Base-by-base conservation (phyloP, 1,140 invertebrate genomes). In the Scaptomyza pallida region DNA sequence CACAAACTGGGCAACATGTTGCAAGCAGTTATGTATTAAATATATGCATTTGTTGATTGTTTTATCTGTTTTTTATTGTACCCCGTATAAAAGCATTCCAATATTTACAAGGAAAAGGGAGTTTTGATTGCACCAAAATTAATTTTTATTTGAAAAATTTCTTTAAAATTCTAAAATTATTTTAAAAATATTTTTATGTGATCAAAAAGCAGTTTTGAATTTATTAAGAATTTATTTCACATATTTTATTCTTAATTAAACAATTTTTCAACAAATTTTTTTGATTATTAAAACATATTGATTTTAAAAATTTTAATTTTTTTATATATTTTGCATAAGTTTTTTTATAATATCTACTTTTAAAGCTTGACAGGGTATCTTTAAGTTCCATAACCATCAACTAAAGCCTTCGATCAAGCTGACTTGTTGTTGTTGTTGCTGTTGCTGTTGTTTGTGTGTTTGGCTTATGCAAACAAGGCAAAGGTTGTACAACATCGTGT, bases 401-500 rank as follows among this genome's bases (percentile, higher is more conserved):
- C n/a, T n/a, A n/a, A 3, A n/a, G n/a, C 12, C n/a, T 37, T n/a
- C n/a, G 33, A 37, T 37, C 10, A 35, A 35, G 33, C n/a, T 12
- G 12, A 12, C 12, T n/a, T 37, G 12, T 37, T 37, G 2, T 35
- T 55, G 33, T 43, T 9, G 19, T 21, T 54, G 33, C 21, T 9
- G 26, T 21, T 54, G 50, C 13, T 51, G 41, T 54, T 54, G 16
- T n/a, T 23, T 44, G 21, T 54, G 13, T 44, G 40, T 57, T 54
- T 40, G 44, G 35, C 78, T 82, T 89, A 79, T 88, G 85, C 83
- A 89, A 89, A 89, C 83, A 83, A 82, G 72, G 40, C 59, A 54
- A 62, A 73, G 75, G 77, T 89, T 80, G 83, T 89, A 75, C 78
- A 69, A 90, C 89, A 89, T 90, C 89, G 89, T 90, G 89, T 90